Conservation (phyloP, 64 coral and sea anemone species). For the Pocillopora verrucosa region DNA sequence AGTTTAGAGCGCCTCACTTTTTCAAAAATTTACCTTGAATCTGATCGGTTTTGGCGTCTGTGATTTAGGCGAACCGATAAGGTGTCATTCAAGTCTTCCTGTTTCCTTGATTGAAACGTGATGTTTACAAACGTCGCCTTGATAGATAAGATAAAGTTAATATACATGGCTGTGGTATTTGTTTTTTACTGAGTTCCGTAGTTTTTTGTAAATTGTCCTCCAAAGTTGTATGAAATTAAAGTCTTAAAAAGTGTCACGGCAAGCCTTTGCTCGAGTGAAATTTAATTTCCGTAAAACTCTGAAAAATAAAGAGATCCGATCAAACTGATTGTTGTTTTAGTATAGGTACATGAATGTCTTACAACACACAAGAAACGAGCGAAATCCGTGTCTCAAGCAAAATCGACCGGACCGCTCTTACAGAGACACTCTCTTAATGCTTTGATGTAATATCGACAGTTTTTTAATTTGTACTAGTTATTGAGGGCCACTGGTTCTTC, state of each 20-base stretch:
- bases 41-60: constrained; percentile 37
- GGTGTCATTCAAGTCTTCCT: constrained; percentile 27
- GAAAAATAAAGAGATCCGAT: too few species aligned
- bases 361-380: too few species aligned
- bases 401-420: too few species aligned
- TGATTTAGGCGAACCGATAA: constrained; percentile 25
- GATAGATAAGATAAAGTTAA: constrained; percentile 22
- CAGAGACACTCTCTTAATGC: too few species aligned
- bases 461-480: too few species aligned
- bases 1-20: constrained; percentile 41
- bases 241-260: constrained; percentile 13
- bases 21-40: constrained; percentile 35
- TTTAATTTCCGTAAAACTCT: constrained; percentile 19
- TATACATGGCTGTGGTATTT: constrained; percentile 34
- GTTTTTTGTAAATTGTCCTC: neutral
- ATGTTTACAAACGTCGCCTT: constrained; percentile 6
- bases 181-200: constrained; percentile 3
- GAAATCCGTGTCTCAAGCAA: too few species aligned
- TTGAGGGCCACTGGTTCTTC: too few species aligned
- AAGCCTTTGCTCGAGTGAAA: neutral
- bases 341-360: too few species aligned
- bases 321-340: too few species aligned
- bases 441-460: too few species aligned
- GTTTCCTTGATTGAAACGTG: constrained; percentile 22
- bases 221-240: neutral